These are phyloP conservation scores for Nipponacmea schrenckii DNA, from an alignment of 2,888 invertebrate genomes.

Conservation along the genomic window DNA sequence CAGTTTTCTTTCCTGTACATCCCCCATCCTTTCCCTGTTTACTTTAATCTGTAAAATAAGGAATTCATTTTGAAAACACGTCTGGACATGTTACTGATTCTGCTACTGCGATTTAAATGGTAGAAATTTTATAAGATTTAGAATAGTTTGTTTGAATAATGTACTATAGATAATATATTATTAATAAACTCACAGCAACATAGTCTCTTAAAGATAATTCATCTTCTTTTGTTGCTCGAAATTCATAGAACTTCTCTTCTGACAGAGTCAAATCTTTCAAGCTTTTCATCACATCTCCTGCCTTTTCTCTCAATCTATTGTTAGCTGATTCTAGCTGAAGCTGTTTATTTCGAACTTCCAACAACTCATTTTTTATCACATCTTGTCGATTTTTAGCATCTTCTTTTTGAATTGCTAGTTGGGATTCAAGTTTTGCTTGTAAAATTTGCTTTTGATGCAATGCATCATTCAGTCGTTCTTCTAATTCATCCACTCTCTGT, in stretches of 20 bases:
- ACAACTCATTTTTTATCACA: conserved; percentile 59
- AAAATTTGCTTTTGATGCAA: conserved; percentile 66
- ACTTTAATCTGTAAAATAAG: no score
- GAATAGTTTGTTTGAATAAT: no score
- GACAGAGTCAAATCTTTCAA: conserved; percentile 60
- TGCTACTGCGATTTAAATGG: no score
- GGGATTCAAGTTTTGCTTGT: conserved; percentile 62
- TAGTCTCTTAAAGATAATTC: conserved; percentile 63
- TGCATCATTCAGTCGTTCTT: conserved; percentile 66
- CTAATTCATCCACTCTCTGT: conserved; percentile 64
- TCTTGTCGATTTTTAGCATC: conserved; percentile 62
- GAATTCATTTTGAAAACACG: no score
- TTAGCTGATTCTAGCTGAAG: conserved; percentile 65
- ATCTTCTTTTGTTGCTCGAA: conserved; percentile 54
- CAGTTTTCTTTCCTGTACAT: no score
- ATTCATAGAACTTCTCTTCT: conserved; percentile 62
- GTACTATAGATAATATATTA: no score
- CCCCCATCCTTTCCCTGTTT: no score
- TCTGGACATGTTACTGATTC: no score
- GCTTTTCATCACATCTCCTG: conserved; percentile 60
- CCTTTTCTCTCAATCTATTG: conserved; percentile 62
- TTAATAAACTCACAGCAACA: conserved; percentile 58
- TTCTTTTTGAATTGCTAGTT: conserved; percentile 64
- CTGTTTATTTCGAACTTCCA: conserved; percentile 61
- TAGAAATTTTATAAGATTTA: no score